Percentiles rank a stretch among this genome's conserved stretches.
phyloP scores from a whole-genome alignment of 2,797 vertebrate genomes.

The Rousettus madagascariensis region DNA sequence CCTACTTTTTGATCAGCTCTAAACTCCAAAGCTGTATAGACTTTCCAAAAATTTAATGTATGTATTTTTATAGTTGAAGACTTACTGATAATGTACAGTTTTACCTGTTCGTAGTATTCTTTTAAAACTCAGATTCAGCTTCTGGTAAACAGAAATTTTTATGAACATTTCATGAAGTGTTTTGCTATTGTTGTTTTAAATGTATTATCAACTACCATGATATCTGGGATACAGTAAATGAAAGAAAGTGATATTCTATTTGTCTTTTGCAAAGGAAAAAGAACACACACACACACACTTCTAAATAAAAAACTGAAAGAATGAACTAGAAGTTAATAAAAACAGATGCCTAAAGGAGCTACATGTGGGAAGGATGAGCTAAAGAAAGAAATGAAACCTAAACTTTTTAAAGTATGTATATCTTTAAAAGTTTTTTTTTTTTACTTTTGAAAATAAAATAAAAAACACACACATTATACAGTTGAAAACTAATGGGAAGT shows the following conservation, averaged over 20 bases:
- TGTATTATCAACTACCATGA: neutral
- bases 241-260: neutral
- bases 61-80: neutral
- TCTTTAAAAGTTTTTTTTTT: neutral
- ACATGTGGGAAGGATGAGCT: neutral
- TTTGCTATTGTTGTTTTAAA: neutral
- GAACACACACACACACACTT: neutral
- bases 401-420: neutral
- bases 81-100: neutral
- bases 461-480: neutral
- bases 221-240: neutral
- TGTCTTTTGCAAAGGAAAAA: neutral
- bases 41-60: neutral
- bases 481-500: constrained; percentile 2
- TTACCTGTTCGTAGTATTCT: neutral
- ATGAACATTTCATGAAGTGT: neutral
- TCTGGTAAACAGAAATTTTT: neutral
- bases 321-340: neutral
- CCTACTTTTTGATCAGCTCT: neutral
- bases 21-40: neutral
- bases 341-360: neutral
- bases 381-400: neutral
- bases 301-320: neutral
- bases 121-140: neutral
- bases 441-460: neutral